Conservation (phyloP, 1,140 invertebrate genomes). For the Pomacea maculata region DNA sequence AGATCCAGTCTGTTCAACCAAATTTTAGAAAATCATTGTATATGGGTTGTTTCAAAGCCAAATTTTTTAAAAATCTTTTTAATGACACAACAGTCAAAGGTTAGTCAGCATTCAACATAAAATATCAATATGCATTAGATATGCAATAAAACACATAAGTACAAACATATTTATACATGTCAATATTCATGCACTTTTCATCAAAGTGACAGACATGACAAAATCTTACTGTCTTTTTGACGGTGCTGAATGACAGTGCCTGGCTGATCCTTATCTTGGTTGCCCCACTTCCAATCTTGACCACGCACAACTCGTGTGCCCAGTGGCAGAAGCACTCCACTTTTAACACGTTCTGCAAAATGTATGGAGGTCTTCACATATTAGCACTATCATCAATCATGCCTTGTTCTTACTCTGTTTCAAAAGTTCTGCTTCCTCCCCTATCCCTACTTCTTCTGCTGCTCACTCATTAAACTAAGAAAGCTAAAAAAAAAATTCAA, state of each 20-base stretch:
- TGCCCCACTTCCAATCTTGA: conserved; percentile 37
- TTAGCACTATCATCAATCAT: not conserved
- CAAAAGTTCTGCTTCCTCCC: too few relatives aligned
- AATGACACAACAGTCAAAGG: too few relatives aligned
- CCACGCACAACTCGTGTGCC: conserved; percentile 38
- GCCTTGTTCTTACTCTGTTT: too few relatives aligned
- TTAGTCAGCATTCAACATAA: too few relatives aligned
- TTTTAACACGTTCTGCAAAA: not conserved
- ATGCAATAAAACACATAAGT: too few relatives aligned
- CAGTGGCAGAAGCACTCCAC: conserved; percentile 25
- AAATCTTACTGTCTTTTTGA: conserved; percentile 10
- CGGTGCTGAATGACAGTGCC: conserved; percentile 40
- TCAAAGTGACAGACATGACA: not conserved
- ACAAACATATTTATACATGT: not conserved
- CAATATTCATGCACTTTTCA: not conserved
- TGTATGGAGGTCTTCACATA: not conserved
- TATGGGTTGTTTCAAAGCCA: too few relatives aligned
- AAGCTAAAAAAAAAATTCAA: too few relatives aligned
- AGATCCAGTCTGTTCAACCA: not conserved
- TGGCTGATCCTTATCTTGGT: conserved; percentile 36
- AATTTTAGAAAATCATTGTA: too few relatives aligned
- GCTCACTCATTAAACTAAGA: too few relatives aligned
- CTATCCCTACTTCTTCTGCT: too few relatives aligned
- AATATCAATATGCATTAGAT: too few relatives aligned
- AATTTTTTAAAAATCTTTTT: too few relatives aligned